These are phyloP conservation scores for Pelvicachromis taeniatus DNA, from an alignment of 2,113 vertebrate species.

Conservation along the genomic window DNA sequence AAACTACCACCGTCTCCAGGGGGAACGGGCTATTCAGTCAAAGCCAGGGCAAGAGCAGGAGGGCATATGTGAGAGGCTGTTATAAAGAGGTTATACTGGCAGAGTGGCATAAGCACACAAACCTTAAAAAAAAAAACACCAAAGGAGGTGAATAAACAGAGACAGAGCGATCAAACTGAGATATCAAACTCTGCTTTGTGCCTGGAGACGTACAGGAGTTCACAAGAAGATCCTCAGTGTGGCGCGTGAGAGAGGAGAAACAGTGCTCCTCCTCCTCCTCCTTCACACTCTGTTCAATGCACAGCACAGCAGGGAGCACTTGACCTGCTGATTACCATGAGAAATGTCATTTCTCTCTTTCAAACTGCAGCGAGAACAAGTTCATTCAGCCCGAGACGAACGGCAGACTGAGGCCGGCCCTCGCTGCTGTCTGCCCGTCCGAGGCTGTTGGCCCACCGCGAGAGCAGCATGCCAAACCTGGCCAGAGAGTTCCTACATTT, in stretches of 20 bases:
- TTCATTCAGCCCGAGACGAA: not conserved
- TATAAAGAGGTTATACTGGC: not conserved
- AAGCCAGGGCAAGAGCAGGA: slow-evolving; percentile 24
- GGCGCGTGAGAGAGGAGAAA: not conserved
- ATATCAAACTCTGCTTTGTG: not conserved
- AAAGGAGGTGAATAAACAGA: not conserved
- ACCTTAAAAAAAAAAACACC: not conserved
- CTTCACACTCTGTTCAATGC: not conserved
- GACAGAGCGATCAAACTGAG: not conserved
- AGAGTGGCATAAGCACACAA: not conserved
- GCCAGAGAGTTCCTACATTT: not conserved
- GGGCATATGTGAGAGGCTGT: not conserved
- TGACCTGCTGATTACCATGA: not conserved
- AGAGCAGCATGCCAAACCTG: not conserved
- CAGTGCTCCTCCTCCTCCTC: not conserved
- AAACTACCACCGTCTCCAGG: slow-evolving; percentile 20
- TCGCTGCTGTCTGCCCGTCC: not conserved
- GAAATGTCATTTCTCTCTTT: not conserved
- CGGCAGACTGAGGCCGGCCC: not conserved
- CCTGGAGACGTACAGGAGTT: not conserved
- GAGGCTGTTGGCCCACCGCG: not conserved
- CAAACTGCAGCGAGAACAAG: not conserved
- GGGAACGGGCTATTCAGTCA: slow-evolving; percentile 35
- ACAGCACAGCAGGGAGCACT: not conserved
- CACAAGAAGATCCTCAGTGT: not conserved